Percentiles rank a stretch among this genome's conserved stretches.
Conservation (phyloP, 2,797 vertebrate species). For the Danio kyathit region DNA sequence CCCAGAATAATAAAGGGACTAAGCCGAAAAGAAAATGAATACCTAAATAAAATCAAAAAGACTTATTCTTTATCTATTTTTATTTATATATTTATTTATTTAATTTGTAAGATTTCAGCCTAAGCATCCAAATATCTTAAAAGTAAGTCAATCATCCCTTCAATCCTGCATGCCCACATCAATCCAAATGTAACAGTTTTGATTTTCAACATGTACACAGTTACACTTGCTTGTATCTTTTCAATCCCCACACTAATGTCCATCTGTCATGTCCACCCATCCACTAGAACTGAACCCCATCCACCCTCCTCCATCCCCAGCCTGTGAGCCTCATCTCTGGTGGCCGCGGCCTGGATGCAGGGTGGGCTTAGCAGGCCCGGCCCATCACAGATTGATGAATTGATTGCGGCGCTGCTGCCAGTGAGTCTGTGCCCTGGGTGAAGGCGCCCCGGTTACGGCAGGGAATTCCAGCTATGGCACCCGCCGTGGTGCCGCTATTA, state of each 20-base stretch:
- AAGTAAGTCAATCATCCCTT: background rate
- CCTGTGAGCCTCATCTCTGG: conserved; percentile 68
- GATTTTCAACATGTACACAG: background rate
- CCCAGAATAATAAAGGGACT: too few species aligned
- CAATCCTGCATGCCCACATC: background rate
- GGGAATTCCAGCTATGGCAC: conserved; percentile 87
- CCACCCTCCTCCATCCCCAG: conserved; percentile 1
- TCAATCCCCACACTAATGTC: background rate
- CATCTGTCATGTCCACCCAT: too few species aligned
- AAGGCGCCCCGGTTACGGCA: conserved; percentile 85
- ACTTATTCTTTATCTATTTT: too few species aligned
- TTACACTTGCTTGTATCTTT: background rate
- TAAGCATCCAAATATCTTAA: too few species aligned
- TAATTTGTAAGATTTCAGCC: too few species aligned
- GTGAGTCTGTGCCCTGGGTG: conserved; percentile 84
- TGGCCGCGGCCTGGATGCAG: conserved; percentile 74
- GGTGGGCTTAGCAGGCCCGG: conserved; percentile 73
- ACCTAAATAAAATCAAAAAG: too few species aligned
- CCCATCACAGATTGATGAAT: conserved; percentile 84
- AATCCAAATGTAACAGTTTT: background rate
- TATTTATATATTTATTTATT: too few species aligned
- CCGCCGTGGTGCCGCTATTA: conserved; percentile 83
- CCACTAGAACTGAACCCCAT: conserved; percentile 11
- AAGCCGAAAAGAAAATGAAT: too few species aligned
- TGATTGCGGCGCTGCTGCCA: conserved; percentile 84